Percentiles rank a stretch among this genome's conserved stretches.
Conservation (phyloP, 2,797 vertebrate genomes). For the Jordanella pulchra region DNA sequence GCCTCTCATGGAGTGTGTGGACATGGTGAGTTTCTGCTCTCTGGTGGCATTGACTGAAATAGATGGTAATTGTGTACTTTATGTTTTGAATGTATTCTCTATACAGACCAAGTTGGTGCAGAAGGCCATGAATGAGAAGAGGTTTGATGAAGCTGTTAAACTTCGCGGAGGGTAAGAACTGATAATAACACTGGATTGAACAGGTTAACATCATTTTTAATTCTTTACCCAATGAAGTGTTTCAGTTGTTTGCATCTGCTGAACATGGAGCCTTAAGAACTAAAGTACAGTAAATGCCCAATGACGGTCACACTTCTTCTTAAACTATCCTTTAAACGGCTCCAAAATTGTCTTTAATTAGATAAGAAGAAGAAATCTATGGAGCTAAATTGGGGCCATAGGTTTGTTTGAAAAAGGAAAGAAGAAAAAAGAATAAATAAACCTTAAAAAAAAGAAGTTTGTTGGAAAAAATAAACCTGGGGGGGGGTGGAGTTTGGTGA, state of each 20-base stretch:
- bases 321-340: no score
- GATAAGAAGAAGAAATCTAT: no score
- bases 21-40: constrained; percentile 85
- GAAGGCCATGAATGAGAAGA: constrained; percentile 92
- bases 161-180: constrained; percentile 90
- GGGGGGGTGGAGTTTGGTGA: no score
- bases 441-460: no score
- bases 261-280: no score
- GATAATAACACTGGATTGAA: background rate
- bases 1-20: constrained; percentile 95
- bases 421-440: no score
- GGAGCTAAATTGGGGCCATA: no score
- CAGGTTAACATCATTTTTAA: background rate
- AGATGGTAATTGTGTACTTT: background rate
- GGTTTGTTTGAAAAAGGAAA: no score
- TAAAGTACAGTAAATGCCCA: no score
- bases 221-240: background rate
- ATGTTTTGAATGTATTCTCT: background rate
- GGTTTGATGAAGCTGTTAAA: constrained; percentile 91
- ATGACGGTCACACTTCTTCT: no score
- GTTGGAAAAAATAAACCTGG: no score
- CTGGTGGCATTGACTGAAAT: constrained; percentile 14
- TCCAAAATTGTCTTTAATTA: no score
- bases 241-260: background rate
- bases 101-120: constrained; percentile 93